Percentiles rank a stretch among this genome's conserved stretches.
Evolutionary conservation across 2,888 invertebrate species (phyloP).

Genomic region (Bembecia ichneumoniformis): DNA sequence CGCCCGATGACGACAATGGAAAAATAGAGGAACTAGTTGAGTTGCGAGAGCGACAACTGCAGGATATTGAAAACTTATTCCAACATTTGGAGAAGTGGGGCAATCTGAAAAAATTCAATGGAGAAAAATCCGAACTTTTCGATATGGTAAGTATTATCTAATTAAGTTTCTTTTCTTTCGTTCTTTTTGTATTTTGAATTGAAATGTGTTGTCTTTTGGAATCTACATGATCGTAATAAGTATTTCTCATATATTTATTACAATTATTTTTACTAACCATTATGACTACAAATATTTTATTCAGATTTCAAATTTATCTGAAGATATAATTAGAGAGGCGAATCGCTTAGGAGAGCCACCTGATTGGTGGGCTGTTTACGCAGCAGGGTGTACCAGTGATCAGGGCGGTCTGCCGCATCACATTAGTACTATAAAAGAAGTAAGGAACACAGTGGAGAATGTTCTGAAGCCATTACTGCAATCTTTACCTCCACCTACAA

Average conservation of each 20-base stretch:
- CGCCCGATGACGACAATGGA: slow-evolving; percentile 57
- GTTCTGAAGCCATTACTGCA: slow-evolving; percentile 74
- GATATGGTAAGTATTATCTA: slow-evolving; percentile 33
- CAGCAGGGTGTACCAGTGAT: slow-evolving; percentile 91
- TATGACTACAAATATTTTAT: slow-evolving; percentile 1
- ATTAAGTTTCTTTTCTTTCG: not conserved
- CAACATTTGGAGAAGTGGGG: slow-evolving; percentile 75
- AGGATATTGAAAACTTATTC: slow-evolving; percentile 78
- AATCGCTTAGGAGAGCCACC: slow-evolving; percentile 75
- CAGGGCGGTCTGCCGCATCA: slow-evolving; percentile 89
- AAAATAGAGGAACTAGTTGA: slow-evolving; percentile 61
- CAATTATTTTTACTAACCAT: not conserved
- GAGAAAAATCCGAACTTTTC: slow-evolving; percentile 38
- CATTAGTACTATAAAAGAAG: slow-evolving; percentile 78
- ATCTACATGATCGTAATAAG: not conserved
- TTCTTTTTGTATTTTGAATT: not conserved
- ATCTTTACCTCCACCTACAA: slow-evolving; percentile 70
- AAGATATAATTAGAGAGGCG: slow-evolving; percentile 52
- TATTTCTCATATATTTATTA: not conserved
- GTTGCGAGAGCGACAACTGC: slow-evolving; percentile 75
- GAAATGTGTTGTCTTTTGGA: no score
- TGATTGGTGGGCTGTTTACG: slow-evolving; percentile 86
- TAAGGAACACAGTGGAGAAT: slow-evolving; percentile 72
- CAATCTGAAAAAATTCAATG: slow-evolving; percentile 61
- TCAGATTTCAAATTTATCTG: slow-evolving; percentile 63